A percentile compares a stretch with the other conserved stretches of the same genome.
phyloP scores from a whole-genome alignment of 2,888 invertebrate species.

The Cancer borealis region DNA sequence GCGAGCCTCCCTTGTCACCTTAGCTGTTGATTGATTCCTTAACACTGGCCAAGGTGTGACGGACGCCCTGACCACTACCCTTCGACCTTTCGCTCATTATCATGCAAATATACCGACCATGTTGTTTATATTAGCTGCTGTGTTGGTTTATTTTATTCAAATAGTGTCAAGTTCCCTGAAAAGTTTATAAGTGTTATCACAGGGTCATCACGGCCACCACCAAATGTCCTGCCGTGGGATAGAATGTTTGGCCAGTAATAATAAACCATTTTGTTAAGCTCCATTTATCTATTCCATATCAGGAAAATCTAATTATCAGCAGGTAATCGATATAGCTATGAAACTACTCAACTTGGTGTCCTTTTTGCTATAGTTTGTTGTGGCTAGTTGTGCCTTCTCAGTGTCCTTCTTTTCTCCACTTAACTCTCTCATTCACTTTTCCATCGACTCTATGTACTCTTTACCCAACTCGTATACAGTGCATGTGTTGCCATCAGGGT shows the following conservation, averaged over 20 bases:
- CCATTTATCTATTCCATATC: too few relatives aligned
- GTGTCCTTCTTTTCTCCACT: too few relatives aligned
- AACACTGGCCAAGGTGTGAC: background rate
- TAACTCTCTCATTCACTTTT: too few relatives aligned
- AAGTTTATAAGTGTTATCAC: background rate
- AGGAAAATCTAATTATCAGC: too few relatives aligned
- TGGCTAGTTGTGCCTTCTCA: too few relatives aligned
- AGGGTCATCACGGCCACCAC: background rate
- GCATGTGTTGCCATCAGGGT: too few relatives aligned
- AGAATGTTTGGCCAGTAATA: background rate
- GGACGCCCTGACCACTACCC: background rate
- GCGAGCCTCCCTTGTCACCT: background rate
- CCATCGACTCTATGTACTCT: background rate
- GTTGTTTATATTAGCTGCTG: conserved; percentile 4
- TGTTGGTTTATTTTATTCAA: background rate
- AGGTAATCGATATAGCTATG: too few relatives aligned
- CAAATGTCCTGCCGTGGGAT: background rate
- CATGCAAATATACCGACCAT: background rate
- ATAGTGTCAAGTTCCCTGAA: background rate
- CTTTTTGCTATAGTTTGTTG: too few relatives aligned
- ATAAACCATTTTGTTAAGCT: background rate
- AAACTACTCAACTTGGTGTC: too few relatives aligned
- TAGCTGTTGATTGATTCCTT: background rate
- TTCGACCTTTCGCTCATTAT: background rate
- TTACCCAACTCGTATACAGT: background rate